phyloP scores from a whole-genome alignment of 1,140 invertebrate species.

The Aphis gossypii region DNA sequence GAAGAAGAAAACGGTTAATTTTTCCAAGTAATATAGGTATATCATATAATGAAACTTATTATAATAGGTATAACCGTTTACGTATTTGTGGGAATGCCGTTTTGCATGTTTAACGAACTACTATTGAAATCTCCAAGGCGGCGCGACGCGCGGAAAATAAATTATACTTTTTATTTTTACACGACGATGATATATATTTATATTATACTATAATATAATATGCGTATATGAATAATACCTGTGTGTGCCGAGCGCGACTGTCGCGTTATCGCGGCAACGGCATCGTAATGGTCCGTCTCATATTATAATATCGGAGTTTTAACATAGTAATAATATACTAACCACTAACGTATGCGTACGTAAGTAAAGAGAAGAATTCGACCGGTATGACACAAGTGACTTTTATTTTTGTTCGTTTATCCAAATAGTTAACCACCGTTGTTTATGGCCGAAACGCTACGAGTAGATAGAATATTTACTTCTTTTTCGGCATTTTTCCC shows the following conservation, averaged over 20 bases:
- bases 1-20: not conserved
- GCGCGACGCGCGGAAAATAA: not conserved
- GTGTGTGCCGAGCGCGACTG: not conserved
- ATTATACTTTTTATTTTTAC: not conserved
- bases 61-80: not conserved
- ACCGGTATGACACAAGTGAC: not conserved
- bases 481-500: not conserved
- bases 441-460: not conserved
- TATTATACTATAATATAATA: not conserved
- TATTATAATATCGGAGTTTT: not conserved
- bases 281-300: not conserved
- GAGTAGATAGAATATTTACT: not conserved
- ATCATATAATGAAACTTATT: not conserved
- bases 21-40: not conserved
- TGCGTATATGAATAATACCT: not conserved
- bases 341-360: not conserved
- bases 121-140: slow-evolving; percentile 20
- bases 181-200: not conserved
- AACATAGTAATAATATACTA: not conserved
- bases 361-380: not conserved
- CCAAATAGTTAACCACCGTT: not conserved
- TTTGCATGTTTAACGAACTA: slow-evolving; percentile 49
- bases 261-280: slow-evolving; percentile 13
- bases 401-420: slow-evolving; percentile 6
- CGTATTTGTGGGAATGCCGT: slow-evolving; percentile 8